Evolutionary conservation across 2,797 vertebrate species (phyloP).

Genomic region (Anabas testudineus): DNA sequence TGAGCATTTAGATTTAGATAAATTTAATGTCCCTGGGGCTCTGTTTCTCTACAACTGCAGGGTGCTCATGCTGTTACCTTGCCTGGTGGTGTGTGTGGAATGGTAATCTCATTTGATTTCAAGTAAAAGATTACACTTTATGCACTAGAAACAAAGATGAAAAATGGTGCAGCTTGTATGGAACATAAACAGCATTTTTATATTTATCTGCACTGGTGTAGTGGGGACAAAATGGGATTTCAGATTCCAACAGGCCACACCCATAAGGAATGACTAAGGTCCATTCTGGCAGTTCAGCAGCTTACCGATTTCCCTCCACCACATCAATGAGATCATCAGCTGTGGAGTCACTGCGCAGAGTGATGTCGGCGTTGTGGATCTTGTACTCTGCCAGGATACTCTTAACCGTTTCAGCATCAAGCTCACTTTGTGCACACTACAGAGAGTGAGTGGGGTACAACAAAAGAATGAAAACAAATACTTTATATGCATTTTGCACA

Average conservation of each 20-base stretch:
- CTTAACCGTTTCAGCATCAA: constrained; percentile 95
- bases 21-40: too few species aligned
- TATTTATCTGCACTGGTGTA: constrained; percentile 38
- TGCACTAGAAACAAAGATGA: background rate
- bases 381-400: constrained; percentile 97
- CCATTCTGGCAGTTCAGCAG: constrained; percentile 48
- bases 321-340: constrained; percentile 98
- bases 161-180: background rate
- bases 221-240: constrained; percentile 19
- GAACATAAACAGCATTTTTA: constrained; percentile 13
- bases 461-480: background rate
- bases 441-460: background rate
- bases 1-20: too few species aligned
- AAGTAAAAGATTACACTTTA: background rate
- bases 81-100: background rate
- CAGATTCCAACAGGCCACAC: constrained; percentile 57
- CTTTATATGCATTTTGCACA: background rate
- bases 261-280: constrained; percentile 45
- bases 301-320: constrained; percentile 98
- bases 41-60: background rate
- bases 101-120: background rate
- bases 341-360: constrained; percentile 93
- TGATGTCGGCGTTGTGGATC: constrained; percentile 98
- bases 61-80: background rate
- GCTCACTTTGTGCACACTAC: constrained; percentile 93